Base-by-base conservation (phyloP, 2,888 invertebrate species). In the Melanargia galathea region DNA sequence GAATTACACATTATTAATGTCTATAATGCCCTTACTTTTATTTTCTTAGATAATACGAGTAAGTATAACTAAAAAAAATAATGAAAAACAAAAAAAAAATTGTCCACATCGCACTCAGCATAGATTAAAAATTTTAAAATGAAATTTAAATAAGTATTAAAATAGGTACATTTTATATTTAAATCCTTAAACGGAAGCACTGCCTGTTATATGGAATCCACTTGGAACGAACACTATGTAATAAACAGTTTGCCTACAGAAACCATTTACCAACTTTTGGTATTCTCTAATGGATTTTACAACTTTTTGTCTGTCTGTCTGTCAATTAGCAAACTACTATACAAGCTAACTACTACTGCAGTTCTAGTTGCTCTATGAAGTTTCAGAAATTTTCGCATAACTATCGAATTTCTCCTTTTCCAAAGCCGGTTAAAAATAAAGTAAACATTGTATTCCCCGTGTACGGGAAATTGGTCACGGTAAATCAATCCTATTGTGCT, bases 401-500 rank as follows among this genome's bases (percentile, higher is more conserved):
- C 16, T 26, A 26, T 2, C 7, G 8, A 11, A 10, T 8, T 11
- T 22, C 26, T 16, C 3, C 22, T 26, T 49, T 48, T 49, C 18
- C 30, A 30, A 18, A 55, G 40, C 48, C 30, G 48, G 24, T 11
- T 22, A n/a, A 56, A 35, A 55, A 48, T 55, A 60, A 16, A 30
- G 13, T n/a, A 40, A 20, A 40, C 48, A 30, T 20, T 55, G 26
- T 8, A 26, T 49, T 49, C 33, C 51, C 18, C 33, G 51, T 18
- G 33, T 11, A 52, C 51, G 20, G 51, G 2, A 52, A 52, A 52
- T 52, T 52, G 51, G 51, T 52, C 51, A 33, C 51, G 51, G 20
- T 52, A 52, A 52, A 52, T 52, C 51, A 52, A 52, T 52, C 51
- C 33, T 24, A 45, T 57, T 33, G 16, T 11, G 26, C 56, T 10